Percentiles rank a stretch among this genome's conserved stretches.
These are phyloP conservation scores for Pelosia muscerda DNA, from an alignment of 2,888 invertebrate genomes.

Conservation along the genomic window DNA sequence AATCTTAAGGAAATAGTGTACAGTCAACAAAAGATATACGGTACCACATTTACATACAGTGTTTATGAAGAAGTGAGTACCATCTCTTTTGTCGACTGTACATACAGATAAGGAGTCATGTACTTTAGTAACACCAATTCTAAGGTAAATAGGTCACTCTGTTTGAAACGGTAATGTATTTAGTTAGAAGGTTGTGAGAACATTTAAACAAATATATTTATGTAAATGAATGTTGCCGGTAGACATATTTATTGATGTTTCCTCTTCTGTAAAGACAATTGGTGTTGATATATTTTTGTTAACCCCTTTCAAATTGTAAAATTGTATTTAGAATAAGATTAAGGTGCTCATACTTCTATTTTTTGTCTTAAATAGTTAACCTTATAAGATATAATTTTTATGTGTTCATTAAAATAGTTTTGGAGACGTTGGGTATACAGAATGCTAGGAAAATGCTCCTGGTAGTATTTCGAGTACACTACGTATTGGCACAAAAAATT, in stretches of 20 bases:
- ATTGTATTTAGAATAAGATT: not conserved
- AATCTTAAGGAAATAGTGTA: too few relatives aligned
- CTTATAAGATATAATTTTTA: not conserved
- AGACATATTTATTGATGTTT: not conserved
- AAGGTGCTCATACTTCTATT: not conserved
- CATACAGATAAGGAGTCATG: too few relatives aligned
- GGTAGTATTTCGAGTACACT: too few relatives aligned
- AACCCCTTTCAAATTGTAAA: not conserved
- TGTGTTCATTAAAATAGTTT: not conserved
- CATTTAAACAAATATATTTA: not conserved
- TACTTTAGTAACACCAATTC: not conserved
- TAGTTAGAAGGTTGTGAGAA: slow-evolving; percentile 3
- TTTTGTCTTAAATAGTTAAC: not conserved
- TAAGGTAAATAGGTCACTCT: not conserved
- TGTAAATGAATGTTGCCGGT: not conserved
- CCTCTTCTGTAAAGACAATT: not conserved
- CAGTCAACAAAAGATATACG: too few relatives aligned
- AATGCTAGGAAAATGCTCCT: too few relatives aligned
- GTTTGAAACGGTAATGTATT: not conserved
- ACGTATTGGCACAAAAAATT: too few relatives aligned
- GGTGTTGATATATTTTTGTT: not conserved
- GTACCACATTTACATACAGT: too few relatives aligned
- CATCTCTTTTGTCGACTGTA: too few relatives aligned
- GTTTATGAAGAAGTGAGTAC: too few relatives aligned
- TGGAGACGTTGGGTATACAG: too few relatives aligned